Base-by-base conservation (phyloP, 1,140 invertebrate genomes). In the Drosophila carrolli region DNA sequence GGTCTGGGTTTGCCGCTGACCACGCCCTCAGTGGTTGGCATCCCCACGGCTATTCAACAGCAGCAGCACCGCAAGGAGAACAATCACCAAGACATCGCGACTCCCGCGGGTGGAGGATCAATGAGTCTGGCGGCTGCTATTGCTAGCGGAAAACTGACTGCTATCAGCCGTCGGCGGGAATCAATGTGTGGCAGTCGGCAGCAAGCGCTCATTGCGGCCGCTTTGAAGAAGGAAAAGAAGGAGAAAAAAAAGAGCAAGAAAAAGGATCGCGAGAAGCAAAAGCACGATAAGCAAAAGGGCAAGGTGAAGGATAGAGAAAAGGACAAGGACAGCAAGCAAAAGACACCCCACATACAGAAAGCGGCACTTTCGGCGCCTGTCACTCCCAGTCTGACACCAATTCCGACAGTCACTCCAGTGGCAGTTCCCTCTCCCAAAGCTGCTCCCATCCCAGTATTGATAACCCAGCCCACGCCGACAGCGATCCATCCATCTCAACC, bases 61-160 rank as follows among this genome's bases (percentile, higher is more conserved):
- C 83, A 89, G 27, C 63, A 67, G 60, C 85, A 90, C 68, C 85
- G 85, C 27, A 85, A 90, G 37, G 86, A 90, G 40, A 90, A 90
- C 57, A 88, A 85, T 23, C 83, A 85, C 29, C 81, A 84, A 29
- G 71, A 71, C 27, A 23, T 23, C 23, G 51, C 56, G 2, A 53
- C 54, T 19, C 10, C 78, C 7, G 14, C 74, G 10, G 13, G 58
- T 61, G 53, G 61, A 1, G 60, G 65, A 19, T 4, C 47, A 2
- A 90, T 88, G 79, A 88, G 75, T n/a, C n/a, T 89, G 70, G 84
- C 77, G 4, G 73, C 74, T 2, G 80, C 85, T 1, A 75, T 90
- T 37, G 84, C 81, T n/a, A 81, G 81, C 19, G 84, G 84, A 5
- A 88, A 88, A 29, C 38, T 88, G 35, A 51, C 80, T 44, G 23